phyloP scores from a whole-genome alignment of 2,888 invertebrate genomes.

The Hemithea aestivaria region DNA sequence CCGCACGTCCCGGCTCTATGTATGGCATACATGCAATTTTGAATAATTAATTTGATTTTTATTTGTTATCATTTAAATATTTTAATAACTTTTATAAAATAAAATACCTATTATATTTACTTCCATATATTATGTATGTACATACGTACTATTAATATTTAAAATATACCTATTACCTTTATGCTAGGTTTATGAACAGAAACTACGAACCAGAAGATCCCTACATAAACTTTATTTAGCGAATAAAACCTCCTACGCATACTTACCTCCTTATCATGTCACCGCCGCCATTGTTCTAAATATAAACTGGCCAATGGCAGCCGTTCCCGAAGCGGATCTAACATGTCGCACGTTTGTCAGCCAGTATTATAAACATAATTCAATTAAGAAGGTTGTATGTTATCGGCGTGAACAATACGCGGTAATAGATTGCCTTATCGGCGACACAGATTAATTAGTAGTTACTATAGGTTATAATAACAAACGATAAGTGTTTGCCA shows the following conservation, averaged over 20 bases:
- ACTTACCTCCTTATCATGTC: constrained; percentile 10
- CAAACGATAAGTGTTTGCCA: too few relatives aligned
- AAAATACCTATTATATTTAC: too few relatives aligned
- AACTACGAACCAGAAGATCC: too few relatives aligned
- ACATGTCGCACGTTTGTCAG: constrained; percentile 20
- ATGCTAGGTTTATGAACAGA: too few relatives aligned
- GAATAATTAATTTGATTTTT: too few relatives aligned
- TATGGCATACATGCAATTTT: too few relatives aligned
- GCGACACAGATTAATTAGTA: constrained; percentile 10
- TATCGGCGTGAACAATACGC: constrained; percentile 53
- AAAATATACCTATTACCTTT: too few relatives aligned
- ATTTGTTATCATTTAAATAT: too few relatives aligned
- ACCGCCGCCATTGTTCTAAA: constrained; percentile 57
- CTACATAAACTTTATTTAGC: too few relatives aligned
- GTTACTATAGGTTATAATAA: constrained; percentile 4
- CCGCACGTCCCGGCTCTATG: too few relatives aligned
- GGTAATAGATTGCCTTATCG: constrained; percentile 54
- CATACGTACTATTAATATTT: too few relatives aligned
- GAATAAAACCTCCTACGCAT: not conserved
- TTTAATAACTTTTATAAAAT: too few relatives aligned
- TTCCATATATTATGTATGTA: constrained; percentile 1
- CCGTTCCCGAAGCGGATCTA: constrained; percentile 17
- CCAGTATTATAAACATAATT: constrained; percentile 63
- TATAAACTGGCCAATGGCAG: constrained; percentile 51
- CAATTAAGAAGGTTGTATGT: constrained; percentile 53